Conservation (phyloP, 2,113 vertebrate species). For the Notothenia coriiceps region DNA sequence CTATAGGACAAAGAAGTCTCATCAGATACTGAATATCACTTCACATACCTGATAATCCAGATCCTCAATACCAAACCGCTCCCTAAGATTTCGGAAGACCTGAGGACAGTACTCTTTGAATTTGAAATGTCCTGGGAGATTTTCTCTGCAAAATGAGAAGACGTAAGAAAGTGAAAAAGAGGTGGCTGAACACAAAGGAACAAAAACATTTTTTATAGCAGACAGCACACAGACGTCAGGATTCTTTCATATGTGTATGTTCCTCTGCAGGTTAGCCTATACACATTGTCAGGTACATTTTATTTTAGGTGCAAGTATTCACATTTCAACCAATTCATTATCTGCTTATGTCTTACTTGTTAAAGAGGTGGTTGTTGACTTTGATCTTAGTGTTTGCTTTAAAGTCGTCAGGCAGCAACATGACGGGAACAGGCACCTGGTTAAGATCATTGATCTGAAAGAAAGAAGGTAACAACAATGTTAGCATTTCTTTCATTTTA, state of each 20-base stretch:
- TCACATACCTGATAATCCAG: constrained; percentile 91
- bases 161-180: neutral
- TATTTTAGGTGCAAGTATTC: neutral
- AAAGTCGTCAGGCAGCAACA: constrained; percentile 96
- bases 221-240: neutral
- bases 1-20: neutral
- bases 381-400: constrained; percentile 97
- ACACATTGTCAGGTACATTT: neutral
- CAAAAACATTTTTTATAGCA: neutral
- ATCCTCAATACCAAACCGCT: constrained; percentile 93
- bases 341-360: constrained; percentile 83
- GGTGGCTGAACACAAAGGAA: neutral
- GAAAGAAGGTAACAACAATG: neutral
- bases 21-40: neutral
- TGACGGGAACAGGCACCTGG: constrained; percentile 94
- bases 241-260: neutral
- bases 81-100: constrained; percentile 94
- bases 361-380: constrained; percentile 97
- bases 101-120: constrained; percentile 98
- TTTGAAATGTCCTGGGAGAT: constrained; percentile 95
- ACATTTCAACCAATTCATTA: neutral
- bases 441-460: constrained; percentile 92
- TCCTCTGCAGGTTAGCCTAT: neutral
- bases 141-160: constrained; percentile 85
- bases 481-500: too few relatives aligned